phyloP scores from a whole-genome alignment of 2,113 vertebrate species.

The Myrmophylax atrothorax region DNA sequence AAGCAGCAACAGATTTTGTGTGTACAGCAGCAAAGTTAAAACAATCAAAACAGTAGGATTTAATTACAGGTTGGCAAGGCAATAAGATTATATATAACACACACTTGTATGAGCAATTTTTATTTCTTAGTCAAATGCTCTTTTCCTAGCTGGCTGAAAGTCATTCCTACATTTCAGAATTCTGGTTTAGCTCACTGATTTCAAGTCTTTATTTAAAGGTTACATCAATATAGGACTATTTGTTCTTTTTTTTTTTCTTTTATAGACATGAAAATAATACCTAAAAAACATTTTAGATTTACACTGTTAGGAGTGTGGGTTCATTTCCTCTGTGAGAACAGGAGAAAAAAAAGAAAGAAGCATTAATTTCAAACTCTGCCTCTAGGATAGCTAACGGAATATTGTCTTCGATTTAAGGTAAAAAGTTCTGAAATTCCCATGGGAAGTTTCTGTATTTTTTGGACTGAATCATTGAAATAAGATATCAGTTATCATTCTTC shows the following conservation, averaged over 20 bases:
- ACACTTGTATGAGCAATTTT: not conserved
- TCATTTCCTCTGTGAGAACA: not conserved
- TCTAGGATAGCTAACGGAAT: not conserved
- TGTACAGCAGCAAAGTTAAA: constrained; percentile 12
- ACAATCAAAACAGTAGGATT: not conserved
- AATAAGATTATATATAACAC: not conserved
- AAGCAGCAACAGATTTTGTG: not conserved
- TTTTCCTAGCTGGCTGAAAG: not conserved
- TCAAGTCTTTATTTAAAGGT: not conserved
- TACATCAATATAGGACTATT: not conserved
- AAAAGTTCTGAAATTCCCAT: not conserved
- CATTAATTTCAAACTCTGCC: constrained; percentile 34
- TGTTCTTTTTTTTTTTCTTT: not conserved
- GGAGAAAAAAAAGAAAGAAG: not conserved
- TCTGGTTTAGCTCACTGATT: not conserved
- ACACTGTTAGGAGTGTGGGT: not conserved
- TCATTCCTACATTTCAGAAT: not conserved
- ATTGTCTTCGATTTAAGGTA: constrained; percentile 25
- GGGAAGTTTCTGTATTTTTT: not conserved
- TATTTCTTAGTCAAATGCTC: not conserved
- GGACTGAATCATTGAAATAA: not conserved
- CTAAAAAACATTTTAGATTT: not conserved
- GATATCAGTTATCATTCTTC: not conserved
- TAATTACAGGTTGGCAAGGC: constrained; percentile 13
- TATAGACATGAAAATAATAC: not conserved